A percentile compares a stretch with the other conserved stretches of the same genome.
Conservation (phyloP, 2,888 invertebrate species). For the Augochlorella aurata region DNA sequence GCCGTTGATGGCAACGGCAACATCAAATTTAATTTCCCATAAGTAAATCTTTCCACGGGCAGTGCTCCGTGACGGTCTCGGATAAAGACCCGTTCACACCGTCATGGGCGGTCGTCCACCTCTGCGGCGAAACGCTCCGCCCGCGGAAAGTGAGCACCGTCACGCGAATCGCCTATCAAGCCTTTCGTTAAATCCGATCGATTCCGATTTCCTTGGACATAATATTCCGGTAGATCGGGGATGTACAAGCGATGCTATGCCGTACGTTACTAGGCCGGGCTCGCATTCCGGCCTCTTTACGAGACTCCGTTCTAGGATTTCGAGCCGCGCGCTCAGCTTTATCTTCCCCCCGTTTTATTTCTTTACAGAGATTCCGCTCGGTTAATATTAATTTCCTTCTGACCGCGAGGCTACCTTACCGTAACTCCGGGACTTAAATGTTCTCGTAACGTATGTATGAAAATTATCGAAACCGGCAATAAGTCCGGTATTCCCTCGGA, state of each 20-base stretch:
- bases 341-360: constrained; percentile 41
- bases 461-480: constrained; percentile 45
- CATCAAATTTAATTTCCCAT: constrained; percentile 79
- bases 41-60: constrained; percentile 76
- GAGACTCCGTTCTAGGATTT: constrained; percentile 52
- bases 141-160: constrained; percentile 36
- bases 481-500: constrained; percentile 35
- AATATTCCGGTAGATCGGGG: constrained; percentile 34
- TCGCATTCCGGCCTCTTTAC: constrained; percentile 49
- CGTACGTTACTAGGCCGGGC: neutral
- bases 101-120: constrained; percentile 64
- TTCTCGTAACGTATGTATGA: constrained; percentile 38
- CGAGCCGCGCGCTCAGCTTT: constrained; percentile 37
- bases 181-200: constrained; percentile 51
- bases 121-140: constrained; percentile 20
- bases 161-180: constrained; percentile 52
- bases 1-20: constrained; percentile 77
- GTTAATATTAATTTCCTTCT: constrained; percentile 49
- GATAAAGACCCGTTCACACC: constrained; percentile 70
- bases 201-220: constrained; percentile 41
- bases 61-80: constrained; percentile 65
- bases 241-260: constrained; percentile 1
- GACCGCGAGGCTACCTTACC: constrained; percentile 22
- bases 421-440: constrained; percentile 43
- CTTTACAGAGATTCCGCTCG: constrained; percentile 40